Conservation (phyloP, 2,888 invertebrate genomes). For the Pecten maximus region DNA sequence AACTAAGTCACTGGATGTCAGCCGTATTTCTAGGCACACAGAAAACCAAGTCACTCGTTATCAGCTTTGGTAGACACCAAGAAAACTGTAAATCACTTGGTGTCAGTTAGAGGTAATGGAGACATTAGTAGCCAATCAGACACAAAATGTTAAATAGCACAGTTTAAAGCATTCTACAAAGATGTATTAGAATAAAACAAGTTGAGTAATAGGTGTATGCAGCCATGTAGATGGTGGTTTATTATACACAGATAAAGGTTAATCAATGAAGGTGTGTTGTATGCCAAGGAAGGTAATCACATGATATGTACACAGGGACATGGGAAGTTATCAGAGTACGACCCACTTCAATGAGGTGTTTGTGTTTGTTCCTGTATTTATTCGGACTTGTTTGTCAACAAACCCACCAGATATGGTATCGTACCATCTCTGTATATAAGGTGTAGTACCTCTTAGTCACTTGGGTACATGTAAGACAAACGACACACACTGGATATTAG, state of each 20-base stretch:
- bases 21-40: too few relatives aligned
- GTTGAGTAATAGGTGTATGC: too few relatives aligned
- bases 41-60: background rate
- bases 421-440: background rate
- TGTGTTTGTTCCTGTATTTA: conserved; percentile 30
- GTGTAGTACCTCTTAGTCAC: background rate
- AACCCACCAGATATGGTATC: background rate
- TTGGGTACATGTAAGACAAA: background rate
- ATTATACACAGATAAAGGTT: background rate
- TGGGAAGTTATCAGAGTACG: background rate
- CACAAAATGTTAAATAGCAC: too few relatives aligned
- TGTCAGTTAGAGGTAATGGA: too few relatives aligned
- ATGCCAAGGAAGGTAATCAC: background rate
- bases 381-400: conserved; percentile 5
- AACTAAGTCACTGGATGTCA: too few relatives aligned
- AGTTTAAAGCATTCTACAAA: too few relatives aligned
- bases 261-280: background rate
- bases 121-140: too few relatives aligned
- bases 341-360: background rate
- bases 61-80: background rate
- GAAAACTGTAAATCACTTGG: too few relatives aligned
- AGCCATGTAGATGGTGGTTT: too few relatives aligned
- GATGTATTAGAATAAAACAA: too few relatives aligned
- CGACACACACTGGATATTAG: too few relatives aligned
- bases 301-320: background rate